Base-by-base conservation (phyloP, 2,888 invertebrate genomes). In the Macaria notata region DNA sequence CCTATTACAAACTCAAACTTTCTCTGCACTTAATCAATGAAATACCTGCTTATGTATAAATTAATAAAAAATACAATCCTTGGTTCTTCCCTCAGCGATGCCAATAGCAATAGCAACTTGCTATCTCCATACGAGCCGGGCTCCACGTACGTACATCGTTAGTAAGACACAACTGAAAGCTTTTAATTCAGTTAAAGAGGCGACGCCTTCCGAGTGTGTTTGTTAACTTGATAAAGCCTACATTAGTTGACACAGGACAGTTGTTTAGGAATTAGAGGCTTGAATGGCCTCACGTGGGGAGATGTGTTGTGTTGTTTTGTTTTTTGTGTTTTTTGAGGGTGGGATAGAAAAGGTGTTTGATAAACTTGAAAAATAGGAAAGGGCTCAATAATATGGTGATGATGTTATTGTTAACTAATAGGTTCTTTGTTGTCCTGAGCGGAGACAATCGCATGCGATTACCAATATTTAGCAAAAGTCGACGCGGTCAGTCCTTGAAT, bases 181-280 rank as follows among this genome's bases (percentile, higher is more conserved):
- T 83, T 84, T 87, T 87, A 88, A 88, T 87, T 86, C 80, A 79
- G 79, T 88, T 88, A 83, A 75, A 78, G 75, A 64, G 68, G 77
- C 81, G 78, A 54, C 57, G 53, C 55, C 73, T 58, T 62, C 61
- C 59, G 48, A 54, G 45, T 54, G 49, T 54, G 56, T 60, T 60
- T 49, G 47, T 45, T 54, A 54, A 61, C 51, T 54, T 52, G 56
- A 56, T 56, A 61, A 54, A 46, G 57, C 39, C 31, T 43, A 58
- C 54, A 58, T 58, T 58, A 51, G 59, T 59, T 59, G 54, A 59
- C 59, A 59, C 48, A 59, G 47, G 51, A 49, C 54, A 46, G 43
- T 29, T 39, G 58, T 46, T 45, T 44, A 47, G 44, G 31, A 59
- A 59, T 54, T 59, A 55, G 31, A 46, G 38, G 38, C 9, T 31